Conservation (phyloP, 2,888 invertebrate species). For the Eumacrocentrus americanus region DNA sequence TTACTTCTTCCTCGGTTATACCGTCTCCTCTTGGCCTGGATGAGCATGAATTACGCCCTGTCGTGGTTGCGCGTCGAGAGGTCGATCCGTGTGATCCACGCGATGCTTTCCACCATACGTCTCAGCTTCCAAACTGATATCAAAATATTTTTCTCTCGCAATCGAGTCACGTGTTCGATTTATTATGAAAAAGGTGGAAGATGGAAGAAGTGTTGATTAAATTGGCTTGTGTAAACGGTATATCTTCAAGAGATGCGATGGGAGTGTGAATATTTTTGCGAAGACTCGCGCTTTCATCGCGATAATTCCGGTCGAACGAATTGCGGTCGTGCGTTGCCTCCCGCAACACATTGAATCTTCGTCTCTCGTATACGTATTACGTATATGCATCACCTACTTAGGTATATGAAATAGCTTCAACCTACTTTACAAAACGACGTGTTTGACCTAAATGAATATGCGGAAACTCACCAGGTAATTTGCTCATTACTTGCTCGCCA, state of each 20-base stretch:
- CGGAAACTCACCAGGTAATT: not conserved
- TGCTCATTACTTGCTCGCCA: not conserved
- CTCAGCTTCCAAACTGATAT: too few species aligned
- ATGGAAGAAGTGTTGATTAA: too few species aligned
- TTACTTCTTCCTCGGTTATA: not conserved
- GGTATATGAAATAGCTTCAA: not conserved
- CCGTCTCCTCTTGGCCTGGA: too few species aligned
- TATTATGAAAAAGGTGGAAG: too few species aligned
- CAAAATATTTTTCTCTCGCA: too few species aligned
- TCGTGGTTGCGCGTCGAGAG: too few species aligned
- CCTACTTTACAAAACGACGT: not conserved
- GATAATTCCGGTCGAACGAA: conserved; percentile 33
- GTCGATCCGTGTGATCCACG: too few species aligned
- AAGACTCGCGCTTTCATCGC: conserved; percentile 35
- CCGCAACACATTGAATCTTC: too few species aligned
- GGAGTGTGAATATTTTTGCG: not conserved
- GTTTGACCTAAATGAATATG: not conserved
- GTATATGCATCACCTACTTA: not conserved
- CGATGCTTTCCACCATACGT: too few species aligned
- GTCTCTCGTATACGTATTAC: conserved; percentile 8
- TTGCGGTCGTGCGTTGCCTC: conserved; percentile 31
- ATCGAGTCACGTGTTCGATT: too few species aligned
- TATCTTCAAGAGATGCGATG: not conserved
- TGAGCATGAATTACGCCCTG: too few species aligned
- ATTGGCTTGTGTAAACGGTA: too few species aligned